These are phyloP conservation scores for Parotocinclus haroldoi DNA, from an alignment of 2,797 vertebrate species.

Conservation along the genomic window DNA sequence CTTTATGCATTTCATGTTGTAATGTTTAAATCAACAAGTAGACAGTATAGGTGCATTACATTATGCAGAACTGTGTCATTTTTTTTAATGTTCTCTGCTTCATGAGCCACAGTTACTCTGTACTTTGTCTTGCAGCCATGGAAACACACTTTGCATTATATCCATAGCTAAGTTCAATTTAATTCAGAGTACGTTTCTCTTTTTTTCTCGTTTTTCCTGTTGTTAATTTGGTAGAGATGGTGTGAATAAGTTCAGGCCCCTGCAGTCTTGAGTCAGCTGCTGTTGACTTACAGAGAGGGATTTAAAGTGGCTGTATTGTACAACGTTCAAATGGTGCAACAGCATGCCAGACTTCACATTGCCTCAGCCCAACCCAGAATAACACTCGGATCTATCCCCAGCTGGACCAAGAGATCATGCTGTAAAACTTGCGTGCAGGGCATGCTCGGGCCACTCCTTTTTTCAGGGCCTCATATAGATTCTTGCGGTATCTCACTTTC, in stretches of 20 bases:
- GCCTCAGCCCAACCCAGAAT: constrained; percentile 8
- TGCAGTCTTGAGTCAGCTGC: constrained; percentile 60
- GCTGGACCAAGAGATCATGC: constrained; percentile 15
- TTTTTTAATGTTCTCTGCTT: too few relatives aligned
- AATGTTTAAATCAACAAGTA: too few relatives aligned
- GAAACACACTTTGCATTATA: constrained; percentile 24
- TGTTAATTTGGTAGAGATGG: constrained; percentile 42
- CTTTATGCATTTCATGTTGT: too few relatives aligned
- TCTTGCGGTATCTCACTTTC: constrained; percentile 10
- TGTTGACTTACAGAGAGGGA: constrained; percentile 43
- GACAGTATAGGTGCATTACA: too few relatives aligned
- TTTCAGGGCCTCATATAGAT: constrained; percentile 9
- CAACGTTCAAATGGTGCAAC: constrained; percentile 37
- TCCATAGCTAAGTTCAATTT: too few relatives aligned
- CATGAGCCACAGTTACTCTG: neutral
- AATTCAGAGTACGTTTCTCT: too few relatives aligned
- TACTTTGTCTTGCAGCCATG: constrained; percentile 2
- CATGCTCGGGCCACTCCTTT: neutral
- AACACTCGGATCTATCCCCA: constrained; percentile 13
- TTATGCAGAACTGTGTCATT: too few relatives aligned
- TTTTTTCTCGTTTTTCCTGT: constrained; percentile 15
- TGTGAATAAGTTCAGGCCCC: constrained; percentile 47
- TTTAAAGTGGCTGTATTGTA: constrained; percentile 34
- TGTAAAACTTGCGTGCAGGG: neutral
- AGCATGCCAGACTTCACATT: constrained; percentile 27